A percentile compares a stretch with the other conserved stretches of the same genome.
Evolutionary conservation across 1,140 invertebrate species (phyloP).

Genomic region (Drosophila serrata): DNA sequence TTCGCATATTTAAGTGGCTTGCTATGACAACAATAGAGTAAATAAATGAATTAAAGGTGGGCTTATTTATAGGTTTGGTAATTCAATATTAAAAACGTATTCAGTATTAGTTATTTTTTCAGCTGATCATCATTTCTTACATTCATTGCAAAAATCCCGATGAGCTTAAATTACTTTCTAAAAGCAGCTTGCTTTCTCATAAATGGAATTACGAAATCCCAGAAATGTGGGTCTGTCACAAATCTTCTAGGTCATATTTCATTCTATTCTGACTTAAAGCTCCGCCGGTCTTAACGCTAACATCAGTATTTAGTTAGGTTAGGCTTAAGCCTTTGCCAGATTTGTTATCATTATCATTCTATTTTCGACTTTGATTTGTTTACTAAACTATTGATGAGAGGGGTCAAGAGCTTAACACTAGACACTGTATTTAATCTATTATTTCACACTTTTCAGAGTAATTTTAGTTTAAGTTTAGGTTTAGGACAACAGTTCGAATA

Average conservation of each 20-base stretch:
- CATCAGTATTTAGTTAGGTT: slow-evolving; percentile 20
- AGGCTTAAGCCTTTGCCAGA: slow-evolving; percentile 5
- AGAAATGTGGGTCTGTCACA: not conserved
- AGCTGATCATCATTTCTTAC: not conserved
- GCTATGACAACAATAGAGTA: not conserved
- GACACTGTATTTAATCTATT: slow-evolving; percentile 10
- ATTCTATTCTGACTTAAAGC: not conserved
- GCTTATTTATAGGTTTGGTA: not conserved
- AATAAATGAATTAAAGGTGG: not conserved
- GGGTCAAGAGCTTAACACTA: slow-evolving; percentile 10
- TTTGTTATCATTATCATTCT: slow-evolving; percentile 4
- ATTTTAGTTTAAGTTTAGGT: not conserved
- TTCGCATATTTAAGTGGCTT: not conserved
- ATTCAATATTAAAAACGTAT: not conserved
- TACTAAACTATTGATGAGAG: not conserved
- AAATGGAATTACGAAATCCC: not conserved
- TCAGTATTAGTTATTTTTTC: not conserved
- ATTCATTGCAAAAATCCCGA: not conserved
- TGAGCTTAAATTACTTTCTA: slow-evolving; percentile 5
- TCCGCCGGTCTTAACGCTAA: not conserved
- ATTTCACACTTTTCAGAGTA: not conserved
- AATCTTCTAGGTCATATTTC: not conserved
- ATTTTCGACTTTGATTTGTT: slow-evolving; percentile 14
- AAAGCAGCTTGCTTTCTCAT: not conserved
- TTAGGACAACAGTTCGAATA: not conserved